Conservation (phyloP, 2,113 vertebrate species). For the Leptodactylus fuscus region DNA sequence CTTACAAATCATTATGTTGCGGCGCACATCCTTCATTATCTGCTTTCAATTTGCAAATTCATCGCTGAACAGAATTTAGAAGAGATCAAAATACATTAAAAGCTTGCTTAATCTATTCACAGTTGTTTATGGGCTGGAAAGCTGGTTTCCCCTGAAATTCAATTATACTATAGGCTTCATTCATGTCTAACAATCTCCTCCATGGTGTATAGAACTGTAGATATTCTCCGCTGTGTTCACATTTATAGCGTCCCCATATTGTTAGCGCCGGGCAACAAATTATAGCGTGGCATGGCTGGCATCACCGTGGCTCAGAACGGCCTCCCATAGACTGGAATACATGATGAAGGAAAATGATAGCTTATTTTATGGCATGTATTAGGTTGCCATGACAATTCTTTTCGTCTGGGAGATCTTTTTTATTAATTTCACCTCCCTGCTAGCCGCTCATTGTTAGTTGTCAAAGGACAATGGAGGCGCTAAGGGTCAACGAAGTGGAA, state of each 20-base stretch:
- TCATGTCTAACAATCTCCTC: not conserved
- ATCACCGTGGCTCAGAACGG: not conserved
- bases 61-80: conserved; percentile 37
- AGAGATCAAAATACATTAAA: conserved; percentile 38
- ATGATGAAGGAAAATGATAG: not conserved
- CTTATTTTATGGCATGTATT: not conserved
- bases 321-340: not conserved
- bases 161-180: conserved; percentile 1
- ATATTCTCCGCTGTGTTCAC: not conserved
- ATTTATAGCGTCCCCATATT: not conserved
- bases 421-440: not conserved
- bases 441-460: not conserved
- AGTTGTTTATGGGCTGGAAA: conserved; percentile 25
- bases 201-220: not conserved
- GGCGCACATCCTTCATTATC: conserved; percentile 39
- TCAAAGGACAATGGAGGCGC: not conserved
- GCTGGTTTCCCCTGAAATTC: conserved; percentile 7
- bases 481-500: not conserved
- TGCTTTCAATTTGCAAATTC: conserved; percentile 41
- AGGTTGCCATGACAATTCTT: not conserved
- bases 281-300: not conserved
- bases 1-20: conserved; percentile 50
- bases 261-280: not conserved
- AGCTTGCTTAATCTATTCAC: conserved; percentile 34
- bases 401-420: not conserved